Conservation (phyloP, 1,140 invertebrate species). For the Myzus persicae region DNA sequence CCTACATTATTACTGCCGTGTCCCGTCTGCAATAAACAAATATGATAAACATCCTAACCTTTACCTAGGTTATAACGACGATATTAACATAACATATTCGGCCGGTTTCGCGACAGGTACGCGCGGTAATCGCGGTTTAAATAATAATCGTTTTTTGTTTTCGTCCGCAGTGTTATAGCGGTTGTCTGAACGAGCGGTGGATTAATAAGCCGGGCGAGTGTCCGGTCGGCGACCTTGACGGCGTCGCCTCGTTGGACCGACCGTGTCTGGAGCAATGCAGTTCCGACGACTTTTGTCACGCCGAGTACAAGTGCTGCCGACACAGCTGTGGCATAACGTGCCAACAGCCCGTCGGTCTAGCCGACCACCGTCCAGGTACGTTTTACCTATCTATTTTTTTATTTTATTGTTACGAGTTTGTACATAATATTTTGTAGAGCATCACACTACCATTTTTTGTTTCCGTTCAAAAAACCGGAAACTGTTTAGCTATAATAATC, state of each 20-base stretch:
- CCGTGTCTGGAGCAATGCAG: slow-evolving; percentile 71
- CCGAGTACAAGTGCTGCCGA: slow-evolving; percentile 72
- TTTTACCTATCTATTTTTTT: neutral
- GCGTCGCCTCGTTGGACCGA: slow-evolving; percentile 65
- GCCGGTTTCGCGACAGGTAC: neutral
- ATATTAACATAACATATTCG: neutral
- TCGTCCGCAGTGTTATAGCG: slow-evolving; percentile 57
- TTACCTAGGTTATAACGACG: too few relatives aligned
- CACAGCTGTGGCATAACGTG: slow-evolving; percentile 73
- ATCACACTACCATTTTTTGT: neutral
- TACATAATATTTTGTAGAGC: too few relatives aligned
- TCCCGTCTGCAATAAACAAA: neutral
- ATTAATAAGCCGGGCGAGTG: slow-evolving; percentile 64
- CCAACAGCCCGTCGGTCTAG: slow-evolving; percentile 69
- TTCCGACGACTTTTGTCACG: slow-evolving; percentile 71
- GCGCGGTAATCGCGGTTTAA: neutral
- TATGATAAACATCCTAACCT: neutral
- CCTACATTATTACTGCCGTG: neutral
- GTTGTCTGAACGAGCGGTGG: slow-evolving; percentile 54
- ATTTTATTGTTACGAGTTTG: too few relatives aligned
- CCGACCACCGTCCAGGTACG: slow-evolving; percentile 64
- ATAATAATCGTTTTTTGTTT: neutral
- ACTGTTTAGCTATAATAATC: neutral
- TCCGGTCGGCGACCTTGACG: slow-evolving; percentile 61
- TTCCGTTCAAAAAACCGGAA: too few relatives aligned